Evolutionary conservation across 2,888 invertebrate species (phyloP), one percentile per base, ranked within the genome.

Genomic region (Acanthacorydalis orientalis): DNA sequence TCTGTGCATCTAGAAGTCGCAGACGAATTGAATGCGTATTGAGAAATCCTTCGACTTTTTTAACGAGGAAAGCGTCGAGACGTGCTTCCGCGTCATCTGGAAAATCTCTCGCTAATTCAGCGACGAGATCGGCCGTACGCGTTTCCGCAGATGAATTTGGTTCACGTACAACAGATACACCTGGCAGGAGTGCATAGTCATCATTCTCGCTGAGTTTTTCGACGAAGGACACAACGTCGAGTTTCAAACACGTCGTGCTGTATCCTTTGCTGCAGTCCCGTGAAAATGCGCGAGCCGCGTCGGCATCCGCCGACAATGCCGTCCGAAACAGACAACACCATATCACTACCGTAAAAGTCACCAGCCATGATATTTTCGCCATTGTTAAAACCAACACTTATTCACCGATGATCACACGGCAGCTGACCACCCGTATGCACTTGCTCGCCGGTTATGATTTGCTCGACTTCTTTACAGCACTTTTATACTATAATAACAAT

Each of bases 31-130:
- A 78, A 56, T 85, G 84, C 6, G 78, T 79, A 59, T 78, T 80
- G 51, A 87, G 64, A 54, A 85, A 82, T 52, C 72, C 76, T 14
- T 79, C 77, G 44, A 87, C 66, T 59, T 80, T 80, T 56, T 78
- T 80, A 53, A 84, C 57, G 33, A 88, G 68, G 56, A 79, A 84
- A 39, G 81, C 83, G 59, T 87, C 85, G 45, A 88, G 63, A 33
- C 83, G 72, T 44, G 80, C 81, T 56, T 83, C 82, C 10, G 83
- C 78, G 58, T 83, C 83, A 42, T 80, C 78, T 1, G 84, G 83
- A 57, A 83, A 78, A 42, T 80, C 78, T 50, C 83, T 73, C 0
- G 85, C 83, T 4, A 86, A 63, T 59, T 85, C 84, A 1, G 82
- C 78, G 52, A 84, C 80, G 39, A 84, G 73, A 53, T 84, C 82